Conservation (phyloP, 2,113 vertebrate species). For the Neopipo cinnamomea region DNA sequence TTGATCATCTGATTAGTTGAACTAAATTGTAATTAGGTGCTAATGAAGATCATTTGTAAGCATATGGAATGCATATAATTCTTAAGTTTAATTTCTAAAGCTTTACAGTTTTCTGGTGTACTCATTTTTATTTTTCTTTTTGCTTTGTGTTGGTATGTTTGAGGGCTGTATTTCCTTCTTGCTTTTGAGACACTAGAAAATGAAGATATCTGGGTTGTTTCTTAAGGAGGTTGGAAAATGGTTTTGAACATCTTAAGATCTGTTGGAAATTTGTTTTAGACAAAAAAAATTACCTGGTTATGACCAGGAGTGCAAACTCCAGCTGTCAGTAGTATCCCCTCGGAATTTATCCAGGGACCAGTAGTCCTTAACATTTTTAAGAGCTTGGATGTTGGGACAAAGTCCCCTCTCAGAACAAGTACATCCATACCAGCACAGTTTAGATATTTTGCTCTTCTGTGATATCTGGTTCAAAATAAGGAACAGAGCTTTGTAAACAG, state of each 20-base stretch:
- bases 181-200: background rate
- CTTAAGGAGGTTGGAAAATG: background rate
- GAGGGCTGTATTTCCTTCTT: background rate
- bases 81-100: conserved; percentile 8
- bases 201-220: background rate
- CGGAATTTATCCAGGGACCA: background rate
- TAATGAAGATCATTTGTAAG: conserved; percentile 60
- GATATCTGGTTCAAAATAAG: background rate
- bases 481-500: background rate
- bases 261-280: background rate
- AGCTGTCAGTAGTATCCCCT: background rate
- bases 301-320: background rate
- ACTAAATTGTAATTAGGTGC: conserved; percentile 54
- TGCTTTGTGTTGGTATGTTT: background rate
- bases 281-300: background rate
- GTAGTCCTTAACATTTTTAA: background rate
- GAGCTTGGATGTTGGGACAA: background rate
- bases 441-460: background rate
- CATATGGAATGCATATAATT: conserved; percentile 1
- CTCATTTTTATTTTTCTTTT: background rate
- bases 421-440: background rate
- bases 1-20: conserved; percentile 53
- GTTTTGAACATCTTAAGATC: background rate
- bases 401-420: background rate
- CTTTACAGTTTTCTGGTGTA: background rate